Base-by-base conservation (phyloP, 2,113 vertebrate species). In the Xenopus laevis region DNA sequence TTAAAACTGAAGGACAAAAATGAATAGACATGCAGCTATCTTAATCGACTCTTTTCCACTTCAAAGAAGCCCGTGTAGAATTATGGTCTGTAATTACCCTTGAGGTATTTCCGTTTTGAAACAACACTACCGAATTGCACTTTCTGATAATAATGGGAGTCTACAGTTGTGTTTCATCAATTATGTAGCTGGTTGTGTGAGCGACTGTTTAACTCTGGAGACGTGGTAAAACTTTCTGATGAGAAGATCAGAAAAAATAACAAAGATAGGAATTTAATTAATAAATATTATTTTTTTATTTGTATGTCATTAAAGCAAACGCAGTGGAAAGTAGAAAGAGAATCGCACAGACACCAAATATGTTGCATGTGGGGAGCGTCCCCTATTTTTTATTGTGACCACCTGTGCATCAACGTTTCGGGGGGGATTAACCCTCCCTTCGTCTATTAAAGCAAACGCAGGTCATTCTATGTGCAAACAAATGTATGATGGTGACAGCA, bases 131-230 rank as follows among this genome's bases (percentile, higher is more conserved):
- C 81, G 83, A 85, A 90, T 89, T 85, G 83, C 81, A 59, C 86
- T 89, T 87, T 84, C 83, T 76, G 78, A 86, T 87, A 77, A 64
- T 77, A 88, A 86, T 85, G 84, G 86, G 79, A 88, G 83, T 79
- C 84, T 83, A 64, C 82, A 87, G 86, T 90, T 87, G 87, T 84
- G 85, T 87, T 91, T 89, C 87, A 90, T 91, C 87, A 90, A 78
- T 91, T 90, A 88, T 86, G 84, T 84, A 87, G 86, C 84, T 85
- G 86, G 85, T 89, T 87, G 85, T 72, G 81, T 89, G 87, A 84
- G 83, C 68, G 81, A 81, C 79, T 91, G 88, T 86, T 87, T 82
- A 88, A 83, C 81, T 81, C 74, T 70, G 71, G 86, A 78, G 82
- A 88, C 82, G 71, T 79, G 79, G 79, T 78, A 65, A 79, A 85